Evolutionary conservation across 2,888 invertebrate species (phyloP).

Genomic region (Cosmia pyralina): DNA sequence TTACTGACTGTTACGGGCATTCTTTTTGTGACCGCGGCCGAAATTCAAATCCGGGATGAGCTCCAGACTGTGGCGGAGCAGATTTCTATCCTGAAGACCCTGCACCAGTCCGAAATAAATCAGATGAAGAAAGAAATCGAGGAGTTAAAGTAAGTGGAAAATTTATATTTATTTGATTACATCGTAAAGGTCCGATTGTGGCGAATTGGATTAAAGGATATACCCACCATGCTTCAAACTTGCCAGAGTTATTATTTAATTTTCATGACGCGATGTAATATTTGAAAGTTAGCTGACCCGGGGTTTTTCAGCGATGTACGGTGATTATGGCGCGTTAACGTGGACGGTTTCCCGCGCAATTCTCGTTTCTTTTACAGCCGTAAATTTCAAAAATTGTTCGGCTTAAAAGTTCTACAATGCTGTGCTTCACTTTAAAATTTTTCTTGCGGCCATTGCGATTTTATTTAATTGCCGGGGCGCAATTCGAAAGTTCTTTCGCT

Average conservation of each 20-base stretch:
- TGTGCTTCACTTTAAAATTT: slow-evolving; percentile 18
- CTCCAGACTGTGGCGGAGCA: slow-evolving; percentile 76
- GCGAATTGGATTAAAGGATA: slow-evolving; percentile 45
- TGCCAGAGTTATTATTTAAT: slow-evolving; percentile 5
- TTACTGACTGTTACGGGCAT: slow-evolving; percentile 70
- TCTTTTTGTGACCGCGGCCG: slow-evolving; percentile 70
- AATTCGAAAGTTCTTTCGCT: slow-evolving; percentile 15
- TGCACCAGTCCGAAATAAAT: slow-evolving; percentile 74
- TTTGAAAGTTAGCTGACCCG: slow-evolving; percentile 14
- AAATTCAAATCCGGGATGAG: slow-evolving; percentile 72
- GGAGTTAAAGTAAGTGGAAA: slow-evolving; percentile 81
- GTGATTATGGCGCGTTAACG: not conserved
- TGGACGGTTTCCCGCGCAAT: slow-evolving; percentile 24
- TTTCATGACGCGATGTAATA: slow-evolving; percentile 2
- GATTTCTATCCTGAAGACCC: slow-evolving; percentile 75
- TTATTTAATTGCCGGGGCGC: slow-evolving; percentile 38
- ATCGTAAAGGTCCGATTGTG: slow-evolving; percentile 34
- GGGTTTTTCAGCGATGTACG: slow-evolving; percentile 9
- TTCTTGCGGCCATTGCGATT: slow-evolving; percentile 37
- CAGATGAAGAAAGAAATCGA: slow-evolving; percentile 78
- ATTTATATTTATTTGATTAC: slow-evolving; percentile 40
- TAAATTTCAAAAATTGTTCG: not conserved
- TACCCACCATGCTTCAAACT: slow-evolving; percentile 12
- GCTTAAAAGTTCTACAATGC: slow-evolving; percentile 19
- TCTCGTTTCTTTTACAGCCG: slow-evolving; percentile 1